These are phyloP conservation scores for Lutraria rhynchaena DNA, from an alignment of 1,140 invertebrate species.

Conservation along the genomic window DNA sequence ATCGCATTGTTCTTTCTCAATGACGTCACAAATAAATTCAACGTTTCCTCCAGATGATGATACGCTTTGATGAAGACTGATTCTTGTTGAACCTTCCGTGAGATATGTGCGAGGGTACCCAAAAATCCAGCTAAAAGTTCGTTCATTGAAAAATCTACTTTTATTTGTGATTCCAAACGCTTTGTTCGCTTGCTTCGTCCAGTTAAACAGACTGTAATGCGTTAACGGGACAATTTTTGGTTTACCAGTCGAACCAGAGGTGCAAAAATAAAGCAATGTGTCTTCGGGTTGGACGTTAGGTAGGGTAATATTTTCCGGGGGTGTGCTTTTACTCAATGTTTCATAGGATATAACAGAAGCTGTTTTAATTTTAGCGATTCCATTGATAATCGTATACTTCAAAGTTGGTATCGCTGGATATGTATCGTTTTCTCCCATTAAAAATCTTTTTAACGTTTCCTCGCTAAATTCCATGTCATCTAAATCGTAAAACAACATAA, in stretches of 20 bases:
- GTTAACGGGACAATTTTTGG: conserved; percentile 41
- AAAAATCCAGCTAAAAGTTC: conserved; percentile 56
- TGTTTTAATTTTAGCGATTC: background rate
- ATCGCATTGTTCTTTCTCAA: conserved; percentile 44
- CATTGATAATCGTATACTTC: conserved; percentile 22
- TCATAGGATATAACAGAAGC: background rate
- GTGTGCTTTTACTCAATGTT: background rate
- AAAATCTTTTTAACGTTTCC: conserved; percentile 10
- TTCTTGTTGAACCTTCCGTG: conserved; percentile 55
- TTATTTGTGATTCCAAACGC: conserved; percentile 19
- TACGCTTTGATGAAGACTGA: conserved; percentile 27
- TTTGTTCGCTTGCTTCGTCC: conserved; percentile 10
- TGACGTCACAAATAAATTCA: conserved; percentile 27
- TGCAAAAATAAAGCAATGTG: conserved; percentile 13
- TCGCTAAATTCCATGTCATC: conserved; percentile 10
- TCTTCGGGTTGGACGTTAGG: conserved; percentile 51
- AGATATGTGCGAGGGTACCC: conserved; percentile 58
- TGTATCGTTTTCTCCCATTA: background rate
- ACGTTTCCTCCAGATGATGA: conserved; percentile 12
- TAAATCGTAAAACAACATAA: conserved; percentile 28
- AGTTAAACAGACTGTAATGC: conserved; percentile 44
- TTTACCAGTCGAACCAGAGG: conserved; percentile 45
- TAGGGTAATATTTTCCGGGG: background rate
- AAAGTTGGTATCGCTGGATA: background rate
- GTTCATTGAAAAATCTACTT: conserved; percentile 27